Conservation (phyloP, 2,113 vertebrate genomes). For the Zootoca vivipara region DNA sequence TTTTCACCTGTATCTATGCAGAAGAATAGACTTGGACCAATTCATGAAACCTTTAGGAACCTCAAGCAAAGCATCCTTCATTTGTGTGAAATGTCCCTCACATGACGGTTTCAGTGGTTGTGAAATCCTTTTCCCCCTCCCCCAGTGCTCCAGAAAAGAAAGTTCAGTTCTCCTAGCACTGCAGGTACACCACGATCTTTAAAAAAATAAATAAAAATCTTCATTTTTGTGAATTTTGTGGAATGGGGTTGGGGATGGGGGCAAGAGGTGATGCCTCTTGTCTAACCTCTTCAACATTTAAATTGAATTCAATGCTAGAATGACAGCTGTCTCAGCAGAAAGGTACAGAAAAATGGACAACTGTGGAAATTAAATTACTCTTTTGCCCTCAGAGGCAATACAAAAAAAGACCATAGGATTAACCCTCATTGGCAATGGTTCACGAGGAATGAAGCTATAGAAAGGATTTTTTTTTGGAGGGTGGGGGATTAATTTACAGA, state of each 20-base stretch:
- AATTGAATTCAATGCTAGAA: not conserved
- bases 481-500: not conserved
- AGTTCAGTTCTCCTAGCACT: not conserved
- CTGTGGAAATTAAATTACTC: not conserved
- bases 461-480: not conserved
- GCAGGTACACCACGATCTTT: not conserved
- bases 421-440: not conserved
- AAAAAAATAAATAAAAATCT: not conserved
- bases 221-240: not conserved
- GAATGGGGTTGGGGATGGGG: not conserved
- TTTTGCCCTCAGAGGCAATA: not conserved
- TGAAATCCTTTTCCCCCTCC: not conserved
- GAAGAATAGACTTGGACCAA: not conserved
- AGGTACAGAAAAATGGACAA: not conserved
- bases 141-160: not conserved
- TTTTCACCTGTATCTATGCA: not conserved
- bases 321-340: conserved; percentile 14
- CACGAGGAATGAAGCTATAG: not conserved
- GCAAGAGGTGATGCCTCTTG: not conserved
- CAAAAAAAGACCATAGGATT: conserved; percentile 8
- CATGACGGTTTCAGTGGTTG: not conserved
- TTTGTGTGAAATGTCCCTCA: not conserved
- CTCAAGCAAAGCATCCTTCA: too few species aligned
- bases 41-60: not conserved
- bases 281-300: conserved; percentile 6